Evolutionary conservation across 2,113 vertebrate genomes (phyloP), one percentile per base, ranked within the genome.

Genomic region (Alligator sinensis): DNA sequence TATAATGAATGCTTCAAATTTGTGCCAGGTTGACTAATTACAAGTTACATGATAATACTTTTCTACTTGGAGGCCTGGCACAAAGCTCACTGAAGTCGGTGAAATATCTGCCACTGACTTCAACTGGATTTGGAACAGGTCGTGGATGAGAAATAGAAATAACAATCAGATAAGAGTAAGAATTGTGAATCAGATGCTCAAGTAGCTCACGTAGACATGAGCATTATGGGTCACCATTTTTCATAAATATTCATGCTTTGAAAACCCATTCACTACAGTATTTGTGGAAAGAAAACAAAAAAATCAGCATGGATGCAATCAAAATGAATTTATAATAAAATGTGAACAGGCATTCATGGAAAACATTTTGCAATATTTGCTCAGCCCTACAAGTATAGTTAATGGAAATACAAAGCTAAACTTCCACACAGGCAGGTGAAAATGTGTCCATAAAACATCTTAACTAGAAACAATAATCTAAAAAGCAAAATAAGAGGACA

Each of bases 331-430:
- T 77, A 86, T 89, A 84, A 86, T 88, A 75, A 70, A 89, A 72
- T 11, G 17, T 38, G n/a, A 55, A 72, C 27, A 84, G 13, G 30
- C n/a, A 28, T 15, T 91, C 27, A 75, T 34, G 70, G 11, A 28
- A 92, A 92, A 89, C 18, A 78, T 18, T 85, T 90, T 87, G 38
- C 63, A 80, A 15, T 55, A 70, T 61, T 92, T 78, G 54, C 86
- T 86, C 55, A 25, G 34, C 8, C 85, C 58, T 80, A 77, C 24
- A 88, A 83, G 84, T 81, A 76, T 16, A 68, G 21, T 57, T 76
- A 93, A 92, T 25, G 80, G 74, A 88, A 88, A 90, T 63, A 88
- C 79, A 91, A 63, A 84, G 83, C 57, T 90, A 84, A 85, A 80
- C 75, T 61, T 90, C 63, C 80, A 60, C 3, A 38, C 24, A 75